Percentiles rank a stretch among this genome's conserved stretches.
These are phyloP conservation scores for Artemia franciscana DNA, from an alignment of 1,140 invertebrate species.

Conservation along the genomic window DNA sequence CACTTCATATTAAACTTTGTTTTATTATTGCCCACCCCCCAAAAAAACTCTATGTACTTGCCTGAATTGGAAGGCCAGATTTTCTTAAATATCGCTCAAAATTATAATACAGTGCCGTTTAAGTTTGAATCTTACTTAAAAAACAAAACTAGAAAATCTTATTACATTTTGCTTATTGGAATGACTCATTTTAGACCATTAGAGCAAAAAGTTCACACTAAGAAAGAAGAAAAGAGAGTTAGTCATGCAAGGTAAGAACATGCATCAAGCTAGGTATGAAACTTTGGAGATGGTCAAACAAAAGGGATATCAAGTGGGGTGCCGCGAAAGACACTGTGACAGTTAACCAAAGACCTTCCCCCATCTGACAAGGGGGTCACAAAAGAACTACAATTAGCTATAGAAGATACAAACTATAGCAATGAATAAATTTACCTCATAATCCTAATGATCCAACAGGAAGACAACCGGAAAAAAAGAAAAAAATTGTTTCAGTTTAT, in stretches of 20 bases:
- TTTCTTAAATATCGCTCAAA: too few relatives aligned
- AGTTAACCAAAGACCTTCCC: neutral
- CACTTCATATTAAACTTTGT: too few relatives aligned
- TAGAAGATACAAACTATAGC: neutral
- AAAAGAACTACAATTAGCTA: neutral
- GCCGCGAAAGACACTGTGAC: neutral
- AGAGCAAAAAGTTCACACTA: neutral
- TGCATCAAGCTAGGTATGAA: slow-evolving; percentile 9
- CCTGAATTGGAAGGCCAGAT: too few relatives aligned
- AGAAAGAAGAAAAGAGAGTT: neutral
- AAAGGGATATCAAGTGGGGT: neutral
- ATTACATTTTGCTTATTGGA: too few relatives aligned
- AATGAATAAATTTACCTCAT: slow-evolving; percentile 32
- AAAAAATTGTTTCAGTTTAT: slow-evolving; percentile 18
- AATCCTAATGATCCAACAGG: slow-evolving; percentile 32
- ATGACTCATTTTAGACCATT: neutral
- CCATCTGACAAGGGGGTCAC: neutral
- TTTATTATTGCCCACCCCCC: too few relatives aligned
- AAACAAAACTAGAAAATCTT: too few relatives aligned
- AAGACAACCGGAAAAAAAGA: slow-evolving; percentile 29
- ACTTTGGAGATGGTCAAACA: slow-evolving; percentile 18
- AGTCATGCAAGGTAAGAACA: neutral
- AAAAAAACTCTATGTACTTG: too few relatives aligned
- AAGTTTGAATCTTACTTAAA: neutral
- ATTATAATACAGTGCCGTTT: neutral